These are phyloP conservation scores for Macroteleia sp. DNA, from an alignment of 2,888 invertebrate species.

Conservation along the genomic window DNA sequence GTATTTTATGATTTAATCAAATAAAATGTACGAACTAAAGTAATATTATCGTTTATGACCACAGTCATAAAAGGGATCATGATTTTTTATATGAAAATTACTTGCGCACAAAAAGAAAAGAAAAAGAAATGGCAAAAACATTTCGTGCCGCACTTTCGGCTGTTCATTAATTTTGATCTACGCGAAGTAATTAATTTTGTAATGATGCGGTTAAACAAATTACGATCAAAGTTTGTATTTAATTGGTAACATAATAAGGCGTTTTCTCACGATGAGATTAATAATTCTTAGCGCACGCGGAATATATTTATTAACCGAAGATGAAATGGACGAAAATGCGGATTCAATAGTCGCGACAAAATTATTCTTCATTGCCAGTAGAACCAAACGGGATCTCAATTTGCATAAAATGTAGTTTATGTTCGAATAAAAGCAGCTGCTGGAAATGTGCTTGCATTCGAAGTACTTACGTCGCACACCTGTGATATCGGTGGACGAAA, in stretches of 20 bases:
- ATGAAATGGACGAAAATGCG: constrained; percentile 24
- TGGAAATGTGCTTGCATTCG: constrained; percentile 44
- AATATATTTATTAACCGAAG: constrained; percentile 20
- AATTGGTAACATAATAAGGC: constrained; percentile 22
- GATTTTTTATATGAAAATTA: constrained; percentile 53
- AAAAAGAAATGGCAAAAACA: neutral
- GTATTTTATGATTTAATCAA: constrained; percentile 45
- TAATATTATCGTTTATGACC: constrained; percentile 36
- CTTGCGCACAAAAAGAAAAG: constrained; percentile 7
- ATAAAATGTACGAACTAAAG: constrained; percentile 37
- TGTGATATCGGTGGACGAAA: constrained; percentile 58
- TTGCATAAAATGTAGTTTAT: constrained; percentile 77
- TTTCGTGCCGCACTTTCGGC: constrained; percentile 16
- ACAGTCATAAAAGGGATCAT: constrained; percentile 32
- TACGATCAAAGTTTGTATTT: constrained; percentile 24
- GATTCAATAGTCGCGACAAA: constrained; percentile 56
- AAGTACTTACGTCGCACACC: constrained; percentile 48
- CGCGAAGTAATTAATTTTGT: constrained; percentile 20
- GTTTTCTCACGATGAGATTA: constrained; percentile 17
- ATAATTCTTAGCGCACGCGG: constrained; percentile 13
- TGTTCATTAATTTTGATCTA: constrained; percentile 22
- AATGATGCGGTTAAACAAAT: constrained; percentile 27
- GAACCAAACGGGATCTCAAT: constrained; percentile 73
- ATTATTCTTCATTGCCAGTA: constrained; percentile 70
- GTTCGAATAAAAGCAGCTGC: constrained; percentile 65